Percentiles rank a stretch among this genome's conserved stretches.
Conservation (phyloP, 2,113 vertebrate species). For the Edolisoma coerulescens region DNA sequence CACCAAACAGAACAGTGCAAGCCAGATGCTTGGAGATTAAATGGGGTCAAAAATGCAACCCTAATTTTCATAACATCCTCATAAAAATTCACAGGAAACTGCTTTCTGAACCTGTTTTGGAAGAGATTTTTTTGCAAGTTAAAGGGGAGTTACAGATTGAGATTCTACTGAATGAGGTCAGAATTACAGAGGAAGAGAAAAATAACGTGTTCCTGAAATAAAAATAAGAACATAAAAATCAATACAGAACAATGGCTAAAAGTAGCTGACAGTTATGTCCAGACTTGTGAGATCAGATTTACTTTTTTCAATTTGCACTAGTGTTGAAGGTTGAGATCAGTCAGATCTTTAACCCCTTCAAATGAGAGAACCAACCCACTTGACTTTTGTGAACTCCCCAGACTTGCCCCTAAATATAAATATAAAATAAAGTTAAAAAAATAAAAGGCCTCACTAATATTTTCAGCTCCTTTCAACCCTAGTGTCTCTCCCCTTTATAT, state of each 20-base stretch:
- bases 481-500: not conserved
- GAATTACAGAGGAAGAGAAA: not conserved
- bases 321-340: not conserved
- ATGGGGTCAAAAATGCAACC: slow-evolving; percentile 61
- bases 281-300: slow-evolving; percentile 1
- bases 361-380: not conserved
- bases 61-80: slow-evolving; percentile 52
- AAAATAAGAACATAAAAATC: slow-evolving; percentile 2
- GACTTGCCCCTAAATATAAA: not conserved
- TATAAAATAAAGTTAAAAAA: not conserved
- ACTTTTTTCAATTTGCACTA: slow-evolving; percentile 1
- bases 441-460: not conserved
- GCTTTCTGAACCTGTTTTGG: slow-evolving; percentile 50
- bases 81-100: slow-evolving; percentile 59
- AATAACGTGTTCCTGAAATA: slow-evolving; percentile 6
- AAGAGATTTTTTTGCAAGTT: not conserved
- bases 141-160: not conserved
- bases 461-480: not conserved
- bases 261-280: not conserved
- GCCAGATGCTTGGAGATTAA: slow-evolving; percentile 67
- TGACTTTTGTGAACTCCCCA: not conserved
- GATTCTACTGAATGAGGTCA: not conserved
- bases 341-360: slow-evolving; percentile 2
- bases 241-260: not conserved
- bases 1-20: slow-evolving; percentile 50